These are phyloP conservation scores for Passerina amoena DNA, from an alignment of 2,113 vertebrate species.

Conservation along the genomic window DNA sequence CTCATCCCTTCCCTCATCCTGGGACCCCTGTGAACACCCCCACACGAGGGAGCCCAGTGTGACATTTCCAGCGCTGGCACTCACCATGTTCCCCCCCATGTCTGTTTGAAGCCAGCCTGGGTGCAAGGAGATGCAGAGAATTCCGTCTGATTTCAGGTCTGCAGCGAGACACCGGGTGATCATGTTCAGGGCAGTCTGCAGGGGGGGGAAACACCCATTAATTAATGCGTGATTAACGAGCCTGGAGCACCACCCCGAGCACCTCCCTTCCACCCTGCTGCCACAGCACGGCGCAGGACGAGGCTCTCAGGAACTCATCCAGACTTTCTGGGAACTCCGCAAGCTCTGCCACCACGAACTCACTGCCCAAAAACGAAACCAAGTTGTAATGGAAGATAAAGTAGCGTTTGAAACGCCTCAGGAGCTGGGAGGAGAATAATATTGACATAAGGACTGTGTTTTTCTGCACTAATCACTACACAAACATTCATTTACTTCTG, in stretches of 20 bases:
- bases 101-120: slow-evolving; percentile 79
- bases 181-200: slow-evolving; percentile 76
- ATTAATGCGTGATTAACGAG: not conserved
- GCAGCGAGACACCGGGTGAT: slow-evolving; percentile 71
- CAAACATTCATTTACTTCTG: slow-evolving; percentile 9
- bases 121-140: slow-evolving; percentile 73
- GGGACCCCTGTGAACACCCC: too few relatives aligned
- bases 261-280: not conserved
- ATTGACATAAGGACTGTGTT: slow-evolving; percentile 34
- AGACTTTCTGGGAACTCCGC: not conserved
- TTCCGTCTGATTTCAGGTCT: slow-evolving; percentile 70
- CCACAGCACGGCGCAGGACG: not conserved
- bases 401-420: not conserved
- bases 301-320: not conserved
- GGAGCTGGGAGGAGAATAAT: not conserved
- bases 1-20: too few relatives aligned
- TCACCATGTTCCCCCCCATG: slow-evolving; percentile 70
- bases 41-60: too few relatives aligned
- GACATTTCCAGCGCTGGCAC: not conserved
- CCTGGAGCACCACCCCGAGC: not conserved
- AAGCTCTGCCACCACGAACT: not conserved
- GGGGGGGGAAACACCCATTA: not conserved
- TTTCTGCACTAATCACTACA: slow-evolving; percentile 7
- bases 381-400: not conserved
- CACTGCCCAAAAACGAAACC: not conserved